Evolutionary conservation across 1,140 invertebrate genomes (phyloP).

Genomic region (Lordiphosa clarofinis): DNA sequence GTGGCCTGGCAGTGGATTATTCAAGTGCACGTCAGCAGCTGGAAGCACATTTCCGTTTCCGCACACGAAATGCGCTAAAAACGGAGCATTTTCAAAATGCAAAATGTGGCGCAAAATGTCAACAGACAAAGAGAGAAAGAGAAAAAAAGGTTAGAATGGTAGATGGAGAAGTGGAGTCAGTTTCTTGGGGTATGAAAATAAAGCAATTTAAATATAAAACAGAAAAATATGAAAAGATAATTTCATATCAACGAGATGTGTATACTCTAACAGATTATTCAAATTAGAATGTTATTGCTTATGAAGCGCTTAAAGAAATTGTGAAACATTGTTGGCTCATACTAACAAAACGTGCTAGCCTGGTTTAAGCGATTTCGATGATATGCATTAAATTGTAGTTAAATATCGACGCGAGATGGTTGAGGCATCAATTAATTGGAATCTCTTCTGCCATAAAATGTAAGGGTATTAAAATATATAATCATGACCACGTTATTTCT

Average conservation of each 20-base stretch:
- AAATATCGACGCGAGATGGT: no score
- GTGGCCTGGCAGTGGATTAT: constrained; percentile 14
- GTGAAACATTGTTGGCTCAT: no score
- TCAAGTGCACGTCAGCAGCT: constrained; percentile 61
- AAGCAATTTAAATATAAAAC: constrained; percentile 73
- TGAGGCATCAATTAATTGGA: no score
- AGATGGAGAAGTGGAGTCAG: background rate
- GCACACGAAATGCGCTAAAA: constrained; percentile 71
- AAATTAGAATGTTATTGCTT: no score
- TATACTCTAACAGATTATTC: no score
- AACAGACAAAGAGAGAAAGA: constrained; percentile 36
- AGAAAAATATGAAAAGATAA: constrained; percentile 43
- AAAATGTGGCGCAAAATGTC: constrained; percentile 73
- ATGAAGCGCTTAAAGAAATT: no score
- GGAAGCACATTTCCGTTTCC: constrained; percentile 74
- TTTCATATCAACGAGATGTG: no score
- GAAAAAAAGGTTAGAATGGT: background rate
- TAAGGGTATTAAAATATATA: constrained; percentile 11
- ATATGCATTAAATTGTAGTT: no score
- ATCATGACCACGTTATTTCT: constrained; percentile 62
- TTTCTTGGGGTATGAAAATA: constrained; percentile 30
- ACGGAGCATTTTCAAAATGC: constrained; percentile 72
- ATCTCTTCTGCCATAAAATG: no score
- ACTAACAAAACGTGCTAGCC: no score
- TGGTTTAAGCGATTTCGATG: no score